These are phyloP conservation scores for Axinella damicornis DNA, from an alignment of 37 sponge, comb jelly and placozoan species.

Conservation along the genomic window DNA sequence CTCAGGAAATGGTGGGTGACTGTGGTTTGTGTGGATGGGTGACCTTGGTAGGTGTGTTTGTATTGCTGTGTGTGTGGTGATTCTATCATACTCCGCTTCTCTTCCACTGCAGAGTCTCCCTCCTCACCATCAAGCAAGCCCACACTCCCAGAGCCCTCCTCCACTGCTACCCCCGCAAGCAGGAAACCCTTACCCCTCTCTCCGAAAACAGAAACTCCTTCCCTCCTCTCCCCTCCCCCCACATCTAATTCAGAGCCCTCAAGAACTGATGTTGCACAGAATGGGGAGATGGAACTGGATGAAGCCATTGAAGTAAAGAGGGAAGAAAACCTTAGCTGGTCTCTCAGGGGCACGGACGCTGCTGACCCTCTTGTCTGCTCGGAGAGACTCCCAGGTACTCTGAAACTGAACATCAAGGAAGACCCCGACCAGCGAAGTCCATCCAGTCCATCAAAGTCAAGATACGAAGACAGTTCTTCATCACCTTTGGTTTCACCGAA, in stretches of 20 bases:
- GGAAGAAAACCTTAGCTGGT: constrained; percentile 28
- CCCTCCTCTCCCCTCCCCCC: constrained; percentile 21
- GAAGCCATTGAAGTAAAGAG: constrained; percentile 17
- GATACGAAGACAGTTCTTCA: neutral
- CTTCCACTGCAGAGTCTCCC: neutral
- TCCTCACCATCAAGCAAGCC: neutral
- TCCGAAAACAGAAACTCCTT: constrained; percentile 15
- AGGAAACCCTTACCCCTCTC: neutral
- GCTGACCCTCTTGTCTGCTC: constrained; percentile 1
- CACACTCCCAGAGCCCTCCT: neutral
- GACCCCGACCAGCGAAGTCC: neutral
- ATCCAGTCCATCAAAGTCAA: constrained; percentile 1
- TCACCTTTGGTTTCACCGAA: neutral
- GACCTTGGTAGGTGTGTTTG: neutral
- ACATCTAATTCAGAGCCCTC: neutral
- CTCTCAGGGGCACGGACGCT: neutral
- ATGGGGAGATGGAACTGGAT: constrained; percentile 10
- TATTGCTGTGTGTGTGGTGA: neutral
- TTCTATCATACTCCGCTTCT: neutral
- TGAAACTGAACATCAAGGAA: neutral
- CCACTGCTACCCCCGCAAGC: neutral
- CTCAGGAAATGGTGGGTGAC: neutral
- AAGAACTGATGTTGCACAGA: neutral
- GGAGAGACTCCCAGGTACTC: constrained; percentile 13
- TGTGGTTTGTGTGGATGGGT: too few species aligned